A percentile compares a stretch with the other conserved stretches of the same genome.
Evolutionary conservation across 2,113 vertebrate species (phyloP).

Genomic region (Colossoma macropomum): DNA sequence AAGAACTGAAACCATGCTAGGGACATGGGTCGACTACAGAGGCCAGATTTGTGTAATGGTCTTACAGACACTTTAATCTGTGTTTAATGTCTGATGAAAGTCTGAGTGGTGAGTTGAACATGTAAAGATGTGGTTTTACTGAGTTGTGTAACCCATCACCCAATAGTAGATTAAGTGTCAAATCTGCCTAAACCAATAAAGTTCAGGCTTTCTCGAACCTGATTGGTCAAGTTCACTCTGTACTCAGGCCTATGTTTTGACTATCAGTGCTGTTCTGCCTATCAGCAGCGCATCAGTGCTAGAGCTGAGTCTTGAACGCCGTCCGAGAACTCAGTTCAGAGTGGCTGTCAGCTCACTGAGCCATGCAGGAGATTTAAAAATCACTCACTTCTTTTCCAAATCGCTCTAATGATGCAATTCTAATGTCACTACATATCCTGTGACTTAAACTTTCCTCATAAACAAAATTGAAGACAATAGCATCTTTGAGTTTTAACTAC

Average conservation of each 20-base stretch:
- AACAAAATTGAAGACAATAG: not conserved
- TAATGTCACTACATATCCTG: no score
- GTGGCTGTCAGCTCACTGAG: conserved; percentile 10
- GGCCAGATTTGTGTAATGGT: conserved; percentile 64
- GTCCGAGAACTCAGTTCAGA: not conserved
- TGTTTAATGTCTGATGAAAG: conserved; percentile 40
- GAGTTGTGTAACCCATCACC: conserved; percentile 1
- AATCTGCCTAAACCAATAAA: conserved; percentile 25
- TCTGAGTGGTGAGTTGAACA: conserved; percentile 35
- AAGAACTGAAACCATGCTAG: conserved; percentile 43
- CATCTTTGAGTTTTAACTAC: not conserved
- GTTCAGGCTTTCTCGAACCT: not conserved
- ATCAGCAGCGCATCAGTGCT: not conserved
- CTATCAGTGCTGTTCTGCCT: not conserved
- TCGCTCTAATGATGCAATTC: not conserved
- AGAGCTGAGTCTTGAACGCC: not conserved
- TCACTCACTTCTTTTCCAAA: not conserved
- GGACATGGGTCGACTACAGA: conserved; percentile 62
- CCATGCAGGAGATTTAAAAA: not conserved
- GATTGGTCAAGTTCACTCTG: conserved; percentile 38
- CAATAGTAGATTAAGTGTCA: conserved; percentile 1
- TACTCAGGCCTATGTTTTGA: conserved; percentile 5
- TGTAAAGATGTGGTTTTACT: conserved; percentile 21
- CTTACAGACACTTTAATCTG: conserved; percentile 53
- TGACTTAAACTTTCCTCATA: not conserved